These are phyloP conservation scores for Cavia aperea DNA, from an alignment of 2,113 vertebrate species.

Conservation along the genomic window DNA sequence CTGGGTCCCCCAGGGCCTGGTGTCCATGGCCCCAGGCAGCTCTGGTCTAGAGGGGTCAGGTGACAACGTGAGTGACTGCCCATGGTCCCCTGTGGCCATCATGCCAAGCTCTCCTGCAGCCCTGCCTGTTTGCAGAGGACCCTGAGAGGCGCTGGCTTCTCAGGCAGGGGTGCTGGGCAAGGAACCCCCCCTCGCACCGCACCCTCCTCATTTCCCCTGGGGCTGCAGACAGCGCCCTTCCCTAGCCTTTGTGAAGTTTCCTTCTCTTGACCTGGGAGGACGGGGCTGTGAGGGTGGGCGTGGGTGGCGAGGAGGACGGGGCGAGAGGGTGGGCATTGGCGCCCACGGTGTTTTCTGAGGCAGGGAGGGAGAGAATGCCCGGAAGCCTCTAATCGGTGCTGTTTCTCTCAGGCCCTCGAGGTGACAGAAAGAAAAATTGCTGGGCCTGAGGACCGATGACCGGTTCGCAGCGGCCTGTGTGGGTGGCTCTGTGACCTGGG, in stretches of 20 bases:
- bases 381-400: neutral
- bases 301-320: neutral
- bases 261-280: neutral
- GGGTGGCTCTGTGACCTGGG: rapidly evolving
- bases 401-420: neutral
- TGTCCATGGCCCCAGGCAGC: too few relatives aligned
- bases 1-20: too few relatives aligned
- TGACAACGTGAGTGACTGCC: neutral
- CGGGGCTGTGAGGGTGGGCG: neutral
- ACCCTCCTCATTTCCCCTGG: neutral
- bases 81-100: rapidly evolving
- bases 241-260: neutral
- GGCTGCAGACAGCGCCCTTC: neutral
- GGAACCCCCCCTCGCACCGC: too few relatives aligned
- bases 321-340: neutral
- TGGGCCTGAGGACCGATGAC: neutral
- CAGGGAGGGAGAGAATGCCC: slow-evolving; percentile 19
- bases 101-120: rapidly evolving
- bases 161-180: too few relatives aligned
- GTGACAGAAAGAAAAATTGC: neutral
- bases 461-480: rapidly evolving
- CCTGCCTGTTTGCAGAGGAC: neutral
- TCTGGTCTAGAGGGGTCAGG: neutral
- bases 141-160: rapidly evolving
- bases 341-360: neutral